A percentile compares a stretch with the other conserved stretches of the same genome.
phyloP scores from a whole-genome alignment of 1,140 invertebrate genomes.

The Aphelenchoides fujianensis region DNA sequence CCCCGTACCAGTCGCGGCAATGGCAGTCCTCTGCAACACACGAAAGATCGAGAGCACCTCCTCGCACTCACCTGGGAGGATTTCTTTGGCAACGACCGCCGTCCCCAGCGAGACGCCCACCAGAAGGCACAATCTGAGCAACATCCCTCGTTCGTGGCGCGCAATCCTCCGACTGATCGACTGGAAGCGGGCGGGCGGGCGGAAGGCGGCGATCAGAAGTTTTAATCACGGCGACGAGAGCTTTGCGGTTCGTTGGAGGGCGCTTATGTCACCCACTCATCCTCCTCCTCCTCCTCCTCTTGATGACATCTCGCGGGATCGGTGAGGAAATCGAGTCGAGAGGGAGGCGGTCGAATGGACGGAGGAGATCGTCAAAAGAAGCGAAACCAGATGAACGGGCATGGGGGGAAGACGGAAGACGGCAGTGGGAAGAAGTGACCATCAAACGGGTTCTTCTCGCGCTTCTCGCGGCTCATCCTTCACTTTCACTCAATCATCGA shows the following conservation, averaged over 20 bases:
- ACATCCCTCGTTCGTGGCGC: background rate
- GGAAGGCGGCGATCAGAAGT: too few relatives aligned
- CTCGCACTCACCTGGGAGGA: slow-evolving; percentile 22
- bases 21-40: slow-evolving; percentile 48
- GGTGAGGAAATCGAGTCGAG: background rate
- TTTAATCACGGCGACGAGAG: background rate
- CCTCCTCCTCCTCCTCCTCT: background rate
- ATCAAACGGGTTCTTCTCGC: too few relatives aligned
- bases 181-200: background rate
- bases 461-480: background rate
- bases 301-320: background rate
- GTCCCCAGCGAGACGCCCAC: background rate
- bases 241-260: background rate
- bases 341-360: background rate
- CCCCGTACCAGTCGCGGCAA: slow-evolving; percentile 60
- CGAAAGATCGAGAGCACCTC: too few relatives aligned
- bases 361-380: background rate
- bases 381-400: background rate
- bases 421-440: too few relatives aligned
- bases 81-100: slow-evolving; percentile 17
- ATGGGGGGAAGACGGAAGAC: too few relatives aligned
- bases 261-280: background rate
- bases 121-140: background rate
- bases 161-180: background rate
- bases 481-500: background rate